Evolutionary conservation across 2,888 invertebrate genomes (phyloP), one percentile per base, ranked within the genome.

Genomic region (Drosophila limbata): DNA sequence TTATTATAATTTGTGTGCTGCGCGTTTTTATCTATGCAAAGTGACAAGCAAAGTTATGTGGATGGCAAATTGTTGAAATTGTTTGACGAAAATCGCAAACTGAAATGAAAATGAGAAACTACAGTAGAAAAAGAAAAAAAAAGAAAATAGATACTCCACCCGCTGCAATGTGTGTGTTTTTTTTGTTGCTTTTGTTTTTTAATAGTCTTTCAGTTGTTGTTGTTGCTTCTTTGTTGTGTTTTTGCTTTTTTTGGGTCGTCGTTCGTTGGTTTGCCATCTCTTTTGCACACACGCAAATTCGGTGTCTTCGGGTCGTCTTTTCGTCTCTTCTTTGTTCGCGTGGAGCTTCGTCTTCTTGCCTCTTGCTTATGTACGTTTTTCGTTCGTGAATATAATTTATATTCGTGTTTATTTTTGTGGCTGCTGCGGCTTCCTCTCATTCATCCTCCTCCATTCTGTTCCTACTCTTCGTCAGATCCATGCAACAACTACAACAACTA

Each of bases 351-450:
- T 87, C 77, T 79, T 71, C 71, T 79, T 74, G 79, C 62, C 57
- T 73, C 71, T 78, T 79, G 79, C 81, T 74, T 82, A 67, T 75
- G 73, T 77, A 50, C 79, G 52, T 66, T 77, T 77, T 86, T 87
- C 89, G 78, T 78, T 84, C 69, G 83, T 83, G 73, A 84, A 79
- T 80, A 84, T 81, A 75, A 88, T 80, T 79, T 78, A 74, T 81
- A 74, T 88, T 85, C 70, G 79, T 77, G 84, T 77, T 74, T 75
- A 79, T 80, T 78, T 76, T 69, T 79, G 71, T 66, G 75, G 75
- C 69, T 69, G 61, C 68, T 71, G 63, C 64, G 61, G 57, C 72
- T 63, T 66, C 64, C 67, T 67, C 63, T 63, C 59, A 44, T 57
- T 67, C 59, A 61, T 42, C 19, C 66, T 44, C 31, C 31, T 17